phyloP scores from a whole-genome alignment of 2,888 invertebrate genomes.

The Lasioglossum vierecki region DNA sequence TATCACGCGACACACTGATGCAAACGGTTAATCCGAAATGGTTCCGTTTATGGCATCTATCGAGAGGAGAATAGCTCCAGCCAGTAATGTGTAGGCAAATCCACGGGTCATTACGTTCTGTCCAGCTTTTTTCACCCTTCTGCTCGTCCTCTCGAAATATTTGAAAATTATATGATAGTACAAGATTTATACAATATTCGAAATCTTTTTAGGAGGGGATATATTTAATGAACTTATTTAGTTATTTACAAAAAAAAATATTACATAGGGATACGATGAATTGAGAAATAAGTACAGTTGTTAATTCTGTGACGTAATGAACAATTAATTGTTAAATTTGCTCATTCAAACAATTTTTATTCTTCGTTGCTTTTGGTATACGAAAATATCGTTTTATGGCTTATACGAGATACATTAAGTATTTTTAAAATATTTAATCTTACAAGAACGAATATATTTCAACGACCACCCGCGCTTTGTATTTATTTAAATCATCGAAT shows the following conservation, averaged over 20 bases:
- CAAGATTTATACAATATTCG: not conserved
- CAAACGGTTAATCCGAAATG: constrained; percentile 12
- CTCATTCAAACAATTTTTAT: no score
- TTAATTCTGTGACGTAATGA: no score
- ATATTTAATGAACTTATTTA: not conserved
- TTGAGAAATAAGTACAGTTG: no score
- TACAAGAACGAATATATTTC: not conserved
- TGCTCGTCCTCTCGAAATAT: not conserved
- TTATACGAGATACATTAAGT: no score
- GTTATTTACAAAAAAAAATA: not conserved
- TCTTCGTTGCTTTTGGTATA: no score
- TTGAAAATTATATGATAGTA: not conserved
- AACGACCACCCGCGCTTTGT: no score
- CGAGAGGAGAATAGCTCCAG: not conserved
- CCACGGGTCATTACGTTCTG: not conserved
- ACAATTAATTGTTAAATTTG: no score
- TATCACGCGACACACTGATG: constrained; percentile 6
- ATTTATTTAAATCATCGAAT: not conserved
- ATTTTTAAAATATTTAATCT: no score
- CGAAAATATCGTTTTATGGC: no score
- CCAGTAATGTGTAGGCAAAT: not conserved
- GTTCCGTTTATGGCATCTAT: not conserved
- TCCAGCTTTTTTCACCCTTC: not conserved
- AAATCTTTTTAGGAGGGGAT: not conserved
- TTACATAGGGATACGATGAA: no score